These are phyloP conservation scores for Platynereis dumerilii DNA, from an alignment of 2,888 invertebrate genomes.

Conservation along the genomic window DNA sequence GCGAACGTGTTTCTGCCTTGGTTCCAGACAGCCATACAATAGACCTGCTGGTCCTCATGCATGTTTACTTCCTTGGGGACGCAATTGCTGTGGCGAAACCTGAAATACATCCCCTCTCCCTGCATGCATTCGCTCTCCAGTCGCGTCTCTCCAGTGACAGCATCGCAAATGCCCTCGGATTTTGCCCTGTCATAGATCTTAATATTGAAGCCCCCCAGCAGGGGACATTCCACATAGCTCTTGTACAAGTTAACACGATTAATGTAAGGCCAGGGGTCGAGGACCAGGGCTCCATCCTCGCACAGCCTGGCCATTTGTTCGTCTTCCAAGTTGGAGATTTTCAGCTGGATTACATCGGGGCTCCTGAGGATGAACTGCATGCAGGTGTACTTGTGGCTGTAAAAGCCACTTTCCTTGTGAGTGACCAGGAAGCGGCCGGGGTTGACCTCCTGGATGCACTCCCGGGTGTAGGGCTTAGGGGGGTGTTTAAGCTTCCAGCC, in stretches of 20 bases:
- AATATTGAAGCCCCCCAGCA: slow-evolving; percentile 24
- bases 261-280: slow-evolving; percentile 52
- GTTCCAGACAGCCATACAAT: slow-evolving; percentile 26
- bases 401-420: slow-evolving; percentile 26
- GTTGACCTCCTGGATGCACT: slow-evolving; percentile 38
- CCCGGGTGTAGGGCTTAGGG: slow-evolving; percentile 15
- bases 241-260: slow-evolving; percentile 22
- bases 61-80: slow-evolving; percentile 22
- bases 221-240: slow-evolving; percentile 18
- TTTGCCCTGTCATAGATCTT: slow-evolving; percentile 17
- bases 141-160: slow-evolving; percentile 22
- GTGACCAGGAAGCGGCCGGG: slow-evolving; percentile 45
- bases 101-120: slow-evolving; percentile 28
- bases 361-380: slow-evolving; percentile 49
- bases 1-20: slow-evolving; percentile 12
- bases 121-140: slow-evolving; percentile 27
- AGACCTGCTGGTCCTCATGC: slow-evolving; percentile 16
- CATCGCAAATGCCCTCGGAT: slow-evolving; percentile 14
- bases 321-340: slow-evolving; percentile 36
- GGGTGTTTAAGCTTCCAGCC: background rate
- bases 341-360: slow-evolving; percentile 49
- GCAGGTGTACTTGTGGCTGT: slow-evolving; percentile 42
- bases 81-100: slow-evolving; percentile 19
- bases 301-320: slow-evolving; percentile 34
- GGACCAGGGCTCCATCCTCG: slow-evolving; percentile 41